phyloP scores from a whole-genome alignment of 2,888 invertebrate genomes.

The Eutolmus rufibarbis region DNA sequence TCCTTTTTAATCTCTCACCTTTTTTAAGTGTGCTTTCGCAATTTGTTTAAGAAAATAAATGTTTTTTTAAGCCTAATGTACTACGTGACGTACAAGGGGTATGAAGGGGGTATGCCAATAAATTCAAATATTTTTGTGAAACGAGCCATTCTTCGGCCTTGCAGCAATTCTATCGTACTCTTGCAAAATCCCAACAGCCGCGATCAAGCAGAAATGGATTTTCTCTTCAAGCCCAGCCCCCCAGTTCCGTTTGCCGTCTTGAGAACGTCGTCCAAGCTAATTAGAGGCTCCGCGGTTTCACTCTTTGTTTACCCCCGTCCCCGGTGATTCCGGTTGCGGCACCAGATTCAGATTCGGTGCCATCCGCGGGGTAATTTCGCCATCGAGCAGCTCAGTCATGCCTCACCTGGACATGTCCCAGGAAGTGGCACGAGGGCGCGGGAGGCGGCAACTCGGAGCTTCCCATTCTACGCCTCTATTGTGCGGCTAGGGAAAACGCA shows the following conservation, averaged over 20 bases:
- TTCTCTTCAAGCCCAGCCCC: background rate
- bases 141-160: background rate
- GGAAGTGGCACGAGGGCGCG: background rate
- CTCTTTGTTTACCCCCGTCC: background rate
- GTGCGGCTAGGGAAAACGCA: background rate
- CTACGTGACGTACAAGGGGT: no score
- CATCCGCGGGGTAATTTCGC: background rate
- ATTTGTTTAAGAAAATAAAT: no score
- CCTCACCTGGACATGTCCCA: background rate
- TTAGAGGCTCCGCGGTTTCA: background rate
- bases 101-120: background rate
- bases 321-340: background rate
- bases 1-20: no score
- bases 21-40: no score
- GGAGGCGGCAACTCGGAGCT: background rate
- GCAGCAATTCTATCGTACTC: background rate
- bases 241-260: background rate
- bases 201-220: background rate
- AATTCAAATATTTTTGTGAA: background rate
- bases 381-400: background rate
- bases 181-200: background rate
- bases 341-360: background rate
- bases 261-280: background rate
- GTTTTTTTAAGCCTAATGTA: no score
- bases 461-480: background rate